Conservation (phyloP, 2,888 invertebrate species). For the Acanthosepion esculentum region DNA sequence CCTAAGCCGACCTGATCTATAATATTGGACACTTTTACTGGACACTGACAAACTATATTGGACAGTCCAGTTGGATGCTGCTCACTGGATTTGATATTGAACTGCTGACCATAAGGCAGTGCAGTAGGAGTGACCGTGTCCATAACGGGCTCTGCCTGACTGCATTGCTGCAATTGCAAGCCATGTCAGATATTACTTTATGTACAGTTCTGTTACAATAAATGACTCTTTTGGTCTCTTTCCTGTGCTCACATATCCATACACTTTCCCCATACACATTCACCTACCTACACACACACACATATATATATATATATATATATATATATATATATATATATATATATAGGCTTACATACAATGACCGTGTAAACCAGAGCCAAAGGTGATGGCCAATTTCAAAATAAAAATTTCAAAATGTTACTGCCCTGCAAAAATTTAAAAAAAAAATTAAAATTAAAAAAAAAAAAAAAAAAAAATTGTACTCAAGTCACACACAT, state of each 20-base stretch:
- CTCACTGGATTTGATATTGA: slow-evolving; percentile 9
- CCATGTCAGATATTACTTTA: not conserved
- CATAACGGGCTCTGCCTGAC: slow-evolving; percentile 11
- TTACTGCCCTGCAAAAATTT: not conserved
- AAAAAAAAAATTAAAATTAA: not conserved
- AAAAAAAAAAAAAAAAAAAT: not conserved
- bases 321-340: not conserved
- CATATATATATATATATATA: not conserved
- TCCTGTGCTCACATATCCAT: not conserved
- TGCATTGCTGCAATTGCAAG: not conserved
- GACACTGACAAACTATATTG: slow-evolving; percentile 25
- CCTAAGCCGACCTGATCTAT: slow-evolving; percentile 22
- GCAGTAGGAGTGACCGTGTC: not conserved
- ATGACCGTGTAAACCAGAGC: not conserved
- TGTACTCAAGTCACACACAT: slow-evolving; percentile 18
- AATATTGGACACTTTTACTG: slow-evolving; percentile 24
- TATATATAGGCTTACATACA: not conserved
- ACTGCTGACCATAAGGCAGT: not conserved
- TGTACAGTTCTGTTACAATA: not conserved
- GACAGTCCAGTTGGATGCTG: not conserved
- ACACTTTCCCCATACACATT: not conserved
- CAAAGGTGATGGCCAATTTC: not conserved
- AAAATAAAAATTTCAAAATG: not conserved
- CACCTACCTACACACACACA: not conserved
- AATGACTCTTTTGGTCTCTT: not conserved